A percentile compares a stretch with the other conserved stretches of the same genome.
These are phyloP conservation scores for Ditylenchus dipsaci DNA, from an alignment of 1,140 invertebrate genomes.

Conservation along the genomic window DNA sequence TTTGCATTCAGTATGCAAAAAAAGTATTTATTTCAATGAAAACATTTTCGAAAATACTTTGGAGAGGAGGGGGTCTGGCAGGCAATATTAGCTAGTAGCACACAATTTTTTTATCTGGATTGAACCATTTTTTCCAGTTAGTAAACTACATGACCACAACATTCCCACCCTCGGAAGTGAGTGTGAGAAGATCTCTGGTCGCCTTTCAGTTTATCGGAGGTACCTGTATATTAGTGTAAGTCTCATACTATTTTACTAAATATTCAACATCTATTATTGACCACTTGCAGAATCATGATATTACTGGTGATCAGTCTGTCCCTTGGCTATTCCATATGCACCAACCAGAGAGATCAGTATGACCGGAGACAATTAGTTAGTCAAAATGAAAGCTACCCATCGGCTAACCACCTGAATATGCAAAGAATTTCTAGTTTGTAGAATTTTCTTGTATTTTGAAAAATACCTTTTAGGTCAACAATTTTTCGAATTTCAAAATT, in stretches of 20 bases:
- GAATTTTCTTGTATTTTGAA: too few relatives aligned
- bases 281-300: constrained; percentile 35
- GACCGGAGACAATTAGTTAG: not conserved
- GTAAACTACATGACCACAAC: constrained; percentile 58
- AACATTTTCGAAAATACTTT: too few relatives aligned
- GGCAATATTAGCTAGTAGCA: too few relatives aligned
- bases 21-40: too few relatives aligned
- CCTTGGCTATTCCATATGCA: constrained; percentile 44
- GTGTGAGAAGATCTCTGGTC: constrained; percentile 6
- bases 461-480: not conserved
- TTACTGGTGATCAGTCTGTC: constrained; percentile 43
- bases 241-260: not conserved
- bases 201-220: not conserved
- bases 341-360: constrained; percentile 1
- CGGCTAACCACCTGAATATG: constrained; percentile 9
- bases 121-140: constrained; percentile 19
- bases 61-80: too few relatives aligned
- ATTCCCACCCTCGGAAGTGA: constrained; percentile 50
- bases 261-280: constrained; percentile 27
- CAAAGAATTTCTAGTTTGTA: constrained; percentile 8
- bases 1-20: too few relatives aligned
- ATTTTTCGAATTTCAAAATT: too few relatives aligned
- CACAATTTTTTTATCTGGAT: too few relatives aligned
- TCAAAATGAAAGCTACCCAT: constrained; percentile 6
- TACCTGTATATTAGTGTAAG: not conserved